Evolutionary conservation across 2,113 vertebrate species (phyloP).

Genomic region (Cebus imitator): DNA sequence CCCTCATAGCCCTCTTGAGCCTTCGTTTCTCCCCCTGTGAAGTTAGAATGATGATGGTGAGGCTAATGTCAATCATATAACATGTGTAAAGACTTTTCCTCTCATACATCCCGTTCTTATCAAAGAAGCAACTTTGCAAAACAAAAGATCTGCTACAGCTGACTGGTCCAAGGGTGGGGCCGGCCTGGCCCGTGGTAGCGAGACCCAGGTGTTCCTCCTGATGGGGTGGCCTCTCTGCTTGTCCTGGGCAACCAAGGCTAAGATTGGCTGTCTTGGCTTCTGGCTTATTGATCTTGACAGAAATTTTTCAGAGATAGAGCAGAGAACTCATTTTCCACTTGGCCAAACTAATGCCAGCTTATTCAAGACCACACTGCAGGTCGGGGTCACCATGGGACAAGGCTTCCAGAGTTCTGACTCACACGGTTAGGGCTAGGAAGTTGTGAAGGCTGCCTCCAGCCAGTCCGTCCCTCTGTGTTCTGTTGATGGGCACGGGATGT

Average conservation of each 20-base stretch:
- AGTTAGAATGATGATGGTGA: background rate
- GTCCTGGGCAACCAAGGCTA: background rate
- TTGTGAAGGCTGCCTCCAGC: rapidly evolving
- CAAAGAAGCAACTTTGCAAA: background rate
- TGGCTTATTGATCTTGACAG: background rate
- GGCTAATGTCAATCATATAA: background rate
- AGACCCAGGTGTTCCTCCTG: too few species aligned
- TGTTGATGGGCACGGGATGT: rapidly evolving
- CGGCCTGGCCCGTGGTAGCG: background rate
- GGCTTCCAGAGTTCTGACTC: background rate
- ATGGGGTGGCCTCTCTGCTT: background rate
- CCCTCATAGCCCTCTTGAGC: too few species aligned
- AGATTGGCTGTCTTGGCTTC: background rate
- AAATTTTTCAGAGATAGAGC: background rate
- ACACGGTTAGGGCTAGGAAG: rapidly evolving
- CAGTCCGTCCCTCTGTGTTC: rapidly evolving
- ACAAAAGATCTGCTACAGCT: background rate
- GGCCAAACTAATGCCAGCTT: background rate
- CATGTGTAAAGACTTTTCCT: background rate
- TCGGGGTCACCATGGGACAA: background rate
- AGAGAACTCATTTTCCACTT: background rate
- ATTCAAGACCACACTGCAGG: background rate
- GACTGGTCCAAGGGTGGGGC: too few species aligned
- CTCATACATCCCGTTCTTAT: background rate
- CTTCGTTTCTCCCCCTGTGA: background rate